phyloP scores from a whole-genome alignment of 2,113 vertebrate genomes.

The Alouatta palliata region DNA sequence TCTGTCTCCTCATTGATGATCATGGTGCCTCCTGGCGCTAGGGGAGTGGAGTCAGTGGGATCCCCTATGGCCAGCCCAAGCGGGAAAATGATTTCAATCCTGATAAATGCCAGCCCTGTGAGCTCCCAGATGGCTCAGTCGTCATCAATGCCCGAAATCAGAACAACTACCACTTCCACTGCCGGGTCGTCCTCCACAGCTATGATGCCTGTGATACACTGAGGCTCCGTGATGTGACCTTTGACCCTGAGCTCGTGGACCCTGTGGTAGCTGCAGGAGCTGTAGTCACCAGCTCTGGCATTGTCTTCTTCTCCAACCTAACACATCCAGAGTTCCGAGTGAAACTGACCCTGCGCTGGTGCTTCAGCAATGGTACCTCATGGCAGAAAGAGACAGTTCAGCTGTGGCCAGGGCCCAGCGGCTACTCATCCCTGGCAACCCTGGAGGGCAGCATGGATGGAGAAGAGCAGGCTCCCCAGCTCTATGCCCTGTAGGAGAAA shows the following conservation, averaged over 20 bases:
- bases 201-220: conserved; percentile 87
- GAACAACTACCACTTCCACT: conserved; percentile 92
- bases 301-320: conserved; percentile 93
- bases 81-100: conserved; percentile 88
- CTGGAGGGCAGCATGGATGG: conserved; percentile 76
- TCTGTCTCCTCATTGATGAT: conserved; percentile 93
- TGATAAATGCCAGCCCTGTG: conserved; percentile 93
- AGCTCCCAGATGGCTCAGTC: conserved; percentile 90
- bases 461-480: conserved; percentile 81
- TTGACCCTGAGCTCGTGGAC: conserved; percentile 90
- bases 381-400: conserved; percentile 86
- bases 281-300: conserved; percentile 84
- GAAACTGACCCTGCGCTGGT: conserved; percentile 93
- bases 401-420: conserved; percentile 90
- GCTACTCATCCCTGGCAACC: conserved; percentile 89
- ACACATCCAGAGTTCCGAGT: conserved; percentile 82
- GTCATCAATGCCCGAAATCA: conserved; percentile 92
- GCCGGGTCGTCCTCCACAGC: conserved; percentile 90
- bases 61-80: conserved; percentile 89
- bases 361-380: conserved; percentile 85
- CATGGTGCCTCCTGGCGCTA: conserved; percentile 88
- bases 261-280: conserved; percentile 91
- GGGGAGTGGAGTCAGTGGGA: conserved; percentile 86
- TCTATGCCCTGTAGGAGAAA: conserved; percentile 91
- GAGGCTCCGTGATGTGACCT: conserved; percentile 85